phyloP scores from a whole-genome alignment of 64 coral and sea anemone species.

The Montipora efflorescens region DNA sequence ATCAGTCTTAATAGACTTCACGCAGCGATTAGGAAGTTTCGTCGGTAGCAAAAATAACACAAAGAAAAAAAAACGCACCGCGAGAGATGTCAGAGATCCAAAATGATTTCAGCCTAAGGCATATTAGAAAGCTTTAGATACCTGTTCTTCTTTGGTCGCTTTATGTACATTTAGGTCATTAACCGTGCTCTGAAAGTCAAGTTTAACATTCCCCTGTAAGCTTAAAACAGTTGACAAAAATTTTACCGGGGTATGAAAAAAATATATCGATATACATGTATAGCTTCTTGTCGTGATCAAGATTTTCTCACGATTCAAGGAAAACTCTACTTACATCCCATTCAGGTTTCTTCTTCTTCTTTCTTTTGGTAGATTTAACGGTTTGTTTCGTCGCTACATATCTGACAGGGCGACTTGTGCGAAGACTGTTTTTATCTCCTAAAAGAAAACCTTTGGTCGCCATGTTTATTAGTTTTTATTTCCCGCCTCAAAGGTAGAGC shows the following conservation, averaged over 20 bases:
- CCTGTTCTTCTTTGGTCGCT: slow-evolving; percentile 65
- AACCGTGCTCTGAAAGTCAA: slow-evolving; percentile 49
- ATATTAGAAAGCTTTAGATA: neutral
- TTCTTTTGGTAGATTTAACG: slow-evolving; percentile 15
- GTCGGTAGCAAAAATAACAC: no score
- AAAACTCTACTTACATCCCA: slow-evolving; percentile 66
- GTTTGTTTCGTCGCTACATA: slow-evolving; percentile 31
- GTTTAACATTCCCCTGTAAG: neutral
- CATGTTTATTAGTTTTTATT: slow-evolving; percentile 59
- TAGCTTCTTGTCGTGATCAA: no score
- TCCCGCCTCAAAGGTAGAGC: slow-evolving; percentile 35
- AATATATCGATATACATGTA: no score
- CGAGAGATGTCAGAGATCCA: neutral
- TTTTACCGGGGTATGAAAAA: no score
- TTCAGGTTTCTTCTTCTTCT: slow-evolving; percentile 78
- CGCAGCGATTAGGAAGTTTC: no score
- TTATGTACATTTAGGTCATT: slow-evolving; percentile 69
- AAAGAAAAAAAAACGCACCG: no score
- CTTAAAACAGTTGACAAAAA: no score
- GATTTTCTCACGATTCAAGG: no score
- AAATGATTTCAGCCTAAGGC: neutral
- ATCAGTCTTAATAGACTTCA: no score
- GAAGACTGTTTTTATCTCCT: slow-evolving; percentile 21
- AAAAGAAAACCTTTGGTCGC: slow-evolving; percentile 73
- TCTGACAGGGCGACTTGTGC: slow-evolving; percentile 1